phyloP scores from a whole-genome alignment of 2,113 vertebrate genomes.

The Brachyhypopomus occidentalis region DNA sequence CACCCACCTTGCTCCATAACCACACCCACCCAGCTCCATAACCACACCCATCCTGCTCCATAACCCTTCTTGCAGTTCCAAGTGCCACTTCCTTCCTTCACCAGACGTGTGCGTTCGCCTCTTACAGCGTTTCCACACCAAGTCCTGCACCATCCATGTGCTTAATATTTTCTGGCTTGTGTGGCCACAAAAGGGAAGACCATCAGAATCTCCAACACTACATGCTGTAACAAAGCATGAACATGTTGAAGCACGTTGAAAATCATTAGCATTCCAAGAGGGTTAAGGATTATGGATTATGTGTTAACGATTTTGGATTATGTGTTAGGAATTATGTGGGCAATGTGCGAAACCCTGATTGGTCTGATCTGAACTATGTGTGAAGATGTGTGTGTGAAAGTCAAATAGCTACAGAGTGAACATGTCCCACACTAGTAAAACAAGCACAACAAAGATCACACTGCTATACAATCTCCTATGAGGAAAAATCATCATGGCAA shows the following conservation, averaged over 20 bases:
- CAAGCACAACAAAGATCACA: conserved; percentile 33
- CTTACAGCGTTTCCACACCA: conserved; percentile 23
- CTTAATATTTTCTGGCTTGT: conserved; percentile 50
- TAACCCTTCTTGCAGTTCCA: background rate
- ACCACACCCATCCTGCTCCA: background rate
- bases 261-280: conserved; percentile 55
- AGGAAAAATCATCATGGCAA: conserved; percentile 34
- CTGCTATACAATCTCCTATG: conserved; percentile 22
- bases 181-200: conserved; percentile 57
- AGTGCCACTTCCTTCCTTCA: background rate
- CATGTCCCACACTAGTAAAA: conserved; percentile 45
- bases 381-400: background rate
- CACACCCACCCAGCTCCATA: no score
- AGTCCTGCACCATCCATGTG: conserved; percentile 33
- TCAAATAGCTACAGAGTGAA: conserved; percentile 10
- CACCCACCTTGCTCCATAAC: background rate
- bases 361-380: conserved; percentile 15
- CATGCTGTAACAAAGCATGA: conserved; percentile 45
- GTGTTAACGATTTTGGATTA: background rate
- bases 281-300: conserved; percentile 32
- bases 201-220: conserved; percentile 55
- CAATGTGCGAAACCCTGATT: conserved; percentile 36
- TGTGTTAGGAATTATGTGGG: conserved; percentile 31
- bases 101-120: conserved; percentile 5
- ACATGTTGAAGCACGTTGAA: conserved; percentile 1